Evolutionary conservation across 2,888 invertebrate species (phyloP).

Genomic region (Orthosia incerta): DNA sequence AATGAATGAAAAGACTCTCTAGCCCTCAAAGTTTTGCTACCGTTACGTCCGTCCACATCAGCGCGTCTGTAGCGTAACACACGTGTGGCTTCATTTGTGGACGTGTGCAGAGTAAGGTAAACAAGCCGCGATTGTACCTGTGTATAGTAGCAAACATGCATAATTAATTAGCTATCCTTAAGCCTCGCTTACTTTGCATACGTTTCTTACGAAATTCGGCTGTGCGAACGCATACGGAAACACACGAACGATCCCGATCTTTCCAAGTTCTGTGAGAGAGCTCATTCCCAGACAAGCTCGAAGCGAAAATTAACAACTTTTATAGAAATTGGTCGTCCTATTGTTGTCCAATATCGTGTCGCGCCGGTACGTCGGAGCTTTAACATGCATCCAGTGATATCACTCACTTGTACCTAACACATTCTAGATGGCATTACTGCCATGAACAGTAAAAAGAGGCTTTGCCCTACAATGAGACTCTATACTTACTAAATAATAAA

Average conservation of each 20-base stretch:
- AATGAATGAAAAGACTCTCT: neutral
- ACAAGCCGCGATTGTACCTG: slow-evolving; percentile 4
- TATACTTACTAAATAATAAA: no score
- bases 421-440: no score
- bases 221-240: neutral
- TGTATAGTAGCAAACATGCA: neutral
- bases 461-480: no score
- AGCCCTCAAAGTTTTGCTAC: neutral
- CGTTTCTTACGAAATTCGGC: neutral
- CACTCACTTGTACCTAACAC: no score
- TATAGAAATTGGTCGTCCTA: no score
- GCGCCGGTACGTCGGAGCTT: no score
- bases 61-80: neutral
- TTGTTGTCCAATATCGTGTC: no score
- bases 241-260: neutral
- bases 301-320: no score
- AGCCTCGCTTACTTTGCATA: neutral
- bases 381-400: no score
- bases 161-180: slow-evolving; percentile 5
- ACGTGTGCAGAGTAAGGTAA: slow-evolving; percentile 5
- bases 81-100: slow-evolving; percentile 16
- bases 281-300: no score
- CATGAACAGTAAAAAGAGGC: no score
- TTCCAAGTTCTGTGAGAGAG: no score
- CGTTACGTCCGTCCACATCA: neutral